Base-by-base conservation (phyloP, 2,888 invertebrate genomes). In the Blastobasis lacticolella region DNA sequence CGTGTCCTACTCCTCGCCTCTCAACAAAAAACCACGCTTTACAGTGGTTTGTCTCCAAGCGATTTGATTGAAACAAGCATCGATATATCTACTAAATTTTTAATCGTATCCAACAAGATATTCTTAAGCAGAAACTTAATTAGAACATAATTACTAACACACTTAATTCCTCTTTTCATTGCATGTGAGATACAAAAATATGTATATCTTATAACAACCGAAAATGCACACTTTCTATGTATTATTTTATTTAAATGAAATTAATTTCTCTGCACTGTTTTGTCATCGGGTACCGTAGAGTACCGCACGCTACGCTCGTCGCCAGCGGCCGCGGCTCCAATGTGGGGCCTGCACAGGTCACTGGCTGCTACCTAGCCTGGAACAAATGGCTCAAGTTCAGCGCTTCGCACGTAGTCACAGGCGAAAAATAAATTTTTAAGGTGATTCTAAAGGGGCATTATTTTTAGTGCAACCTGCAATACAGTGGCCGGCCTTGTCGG, bases 61-160 rank as follows among this genome's bases (percentile, higher is more conserved):
- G 3, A 23, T 23, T 23, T 23, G 23, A 23, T 23, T 23, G 23
- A 23, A 23, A 23, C 23, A 23, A 1, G 23, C 23, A 62, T 57
- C 58, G 56, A 48, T 68, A 69, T 57, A 81, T 78, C 82, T 81
- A 83, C 81, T 76, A 80, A 79, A 81, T 81, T 77, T 83, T 86
- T 83, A 79, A 81, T 86, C 78, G 78, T 75, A 77, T 85, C 79
- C 83, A 86, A 86, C 84, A 83, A 82, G 75, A 82, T 79, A 83
- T 77, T 81, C 80, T 84, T 85, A 86, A 81, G 85, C 81, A 66
- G 67, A 72, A 78, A 77, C 79, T 80, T 81, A 77, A 78, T 66
- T 42, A 10, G 60, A 67, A 71, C 70, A 75, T 75, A 78, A 76
- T 74, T 9, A 80, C 78, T 84, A 83, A 80, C 73, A 76, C 71